Base-by-base conservation (phyloP, 2,888 invertebrate species). In the Orthosia gothica region DNA sequence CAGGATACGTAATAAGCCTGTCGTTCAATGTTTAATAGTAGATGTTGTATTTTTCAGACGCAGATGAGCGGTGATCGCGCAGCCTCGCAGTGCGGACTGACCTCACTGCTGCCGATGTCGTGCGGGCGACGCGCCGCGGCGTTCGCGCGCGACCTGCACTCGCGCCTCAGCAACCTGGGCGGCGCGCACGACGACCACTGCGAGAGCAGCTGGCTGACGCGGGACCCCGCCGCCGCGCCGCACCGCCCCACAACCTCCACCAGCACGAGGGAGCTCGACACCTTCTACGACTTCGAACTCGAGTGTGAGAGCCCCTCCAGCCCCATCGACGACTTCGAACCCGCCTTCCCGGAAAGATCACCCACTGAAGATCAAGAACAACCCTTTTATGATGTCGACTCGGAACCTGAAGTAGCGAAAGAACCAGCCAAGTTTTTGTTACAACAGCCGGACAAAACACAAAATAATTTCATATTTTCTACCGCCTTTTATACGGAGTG, bases 101-200 rank as follows among this genome's bases (percentile, higher is more conserved):
- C 97, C 90, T 97, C 98, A 86, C 95, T 98, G 87, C 95, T 98
- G 95, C 97, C 98, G 91, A 98, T 98, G 97, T 98, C 98, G 93
- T 98, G 98, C 93, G 97, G 98, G 76, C 98, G 98, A 76, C 97
- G 98, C 72, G 98, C 98, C 73, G 98, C 98, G 92, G 98, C 98
- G 75, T 98, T 98, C 93, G 98, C 98, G 83, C 97, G 98, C 76
- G 97, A 98, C 90, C 96, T 98, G 81, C 98, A 98, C 91, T 97
- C 97, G 72, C 97, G 98, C 81, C 95, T 98, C 86, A 97, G 97
- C 87, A 97, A 98, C 82, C 97, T 98, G 83, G 98, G 98, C 68
- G 95, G 97, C 72, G 95, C 97, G 81, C 93, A 94, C 79, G 94
- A 93, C 74, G 93, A 93, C 67, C 96, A 95, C 82, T 94, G 96